Percentiles rank a stretch among this genome's conserved stretches.
Conservation (phyloP, 2,797 vertebrate species). For the Anableps anableps region DNA sequence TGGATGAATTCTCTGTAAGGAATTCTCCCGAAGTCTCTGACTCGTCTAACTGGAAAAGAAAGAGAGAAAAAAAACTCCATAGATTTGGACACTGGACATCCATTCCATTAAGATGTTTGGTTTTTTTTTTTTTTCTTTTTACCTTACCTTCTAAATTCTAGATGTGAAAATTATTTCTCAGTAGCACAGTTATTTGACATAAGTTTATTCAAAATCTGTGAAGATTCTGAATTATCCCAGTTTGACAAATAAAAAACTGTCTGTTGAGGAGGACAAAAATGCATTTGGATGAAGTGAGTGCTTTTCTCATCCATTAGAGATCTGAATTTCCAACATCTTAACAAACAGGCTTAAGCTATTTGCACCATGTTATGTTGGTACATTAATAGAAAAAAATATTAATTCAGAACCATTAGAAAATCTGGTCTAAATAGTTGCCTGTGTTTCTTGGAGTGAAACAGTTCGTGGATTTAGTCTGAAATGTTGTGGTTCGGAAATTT, state of each 20-base stretch:
- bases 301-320: neutral
- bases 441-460: neutral
- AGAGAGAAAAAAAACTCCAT: neutral
- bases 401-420: neutral
- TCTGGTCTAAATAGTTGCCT: neutral
- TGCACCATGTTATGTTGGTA: neutral
- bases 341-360: neutral
- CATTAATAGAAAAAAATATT: neutral
- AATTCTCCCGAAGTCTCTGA: constrained; percentile 55
- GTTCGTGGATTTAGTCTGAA: neutral
- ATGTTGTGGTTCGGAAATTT: neutral
- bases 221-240: neutral
- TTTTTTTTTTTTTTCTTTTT: neutral
- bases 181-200: neutral
- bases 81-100: neutral
- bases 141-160: neutral
- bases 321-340: neutral
- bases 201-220: neutral
- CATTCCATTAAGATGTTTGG: neutral
- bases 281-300: neutral
- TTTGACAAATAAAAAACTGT: neutral
- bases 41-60: constrained; percentile 35
- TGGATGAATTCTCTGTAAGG: constrained; percentile 67
- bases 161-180: neutral
- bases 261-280: neutral